Percentiles rank a stretch among this genome's conserved stretches.
Evolutionary conservation across 2,888 invertebrate species (phyloP).

Genomic region (Callimorpha dominula): DNA sequence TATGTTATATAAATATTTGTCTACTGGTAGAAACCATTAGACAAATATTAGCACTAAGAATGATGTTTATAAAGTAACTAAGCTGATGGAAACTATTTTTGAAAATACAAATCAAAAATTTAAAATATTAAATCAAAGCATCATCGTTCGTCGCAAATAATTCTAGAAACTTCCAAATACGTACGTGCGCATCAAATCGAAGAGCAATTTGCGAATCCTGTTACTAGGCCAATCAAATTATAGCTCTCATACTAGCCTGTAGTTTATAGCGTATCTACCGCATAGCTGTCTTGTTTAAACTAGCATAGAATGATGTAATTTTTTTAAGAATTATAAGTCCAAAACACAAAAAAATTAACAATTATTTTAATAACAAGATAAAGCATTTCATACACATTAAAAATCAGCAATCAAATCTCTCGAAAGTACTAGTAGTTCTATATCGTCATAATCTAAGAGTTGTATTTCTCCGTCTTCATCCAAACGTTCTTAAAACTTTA

Average conservation of each 20-base stretch:
- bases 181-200: neutral
- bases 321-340: neutral
- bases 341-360: neutral
- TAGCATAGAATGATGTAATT: neutral
- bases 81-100: too few species aligned
- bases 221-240: neutral
- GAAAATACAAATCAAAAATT: neutral
- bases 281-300: neutral
- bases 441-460: too few species aligned
- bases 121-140: neutral
- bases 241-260: neutral
- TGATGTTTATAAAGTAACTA: too few species aligned
- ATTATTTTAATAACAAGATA: neutral
- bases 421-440: neutral
- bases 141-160: neutral
- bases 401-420: neutral
- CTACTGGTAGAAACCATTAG: too few species aligned
- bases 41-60: too few species aligned
- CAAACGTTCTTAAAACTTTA: neutral
- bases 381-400: too few species aligned
- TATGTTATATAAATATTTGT: too few species aligned
- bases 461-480: neutral
- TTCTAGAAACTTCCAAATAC: neutral
- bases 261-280: neutral
- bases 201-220: slow-evolving; percentile 1